Base-by-base conservation (phyloP, 2,797 vertebrate species). In the Iguana delicatissima region DNA sequence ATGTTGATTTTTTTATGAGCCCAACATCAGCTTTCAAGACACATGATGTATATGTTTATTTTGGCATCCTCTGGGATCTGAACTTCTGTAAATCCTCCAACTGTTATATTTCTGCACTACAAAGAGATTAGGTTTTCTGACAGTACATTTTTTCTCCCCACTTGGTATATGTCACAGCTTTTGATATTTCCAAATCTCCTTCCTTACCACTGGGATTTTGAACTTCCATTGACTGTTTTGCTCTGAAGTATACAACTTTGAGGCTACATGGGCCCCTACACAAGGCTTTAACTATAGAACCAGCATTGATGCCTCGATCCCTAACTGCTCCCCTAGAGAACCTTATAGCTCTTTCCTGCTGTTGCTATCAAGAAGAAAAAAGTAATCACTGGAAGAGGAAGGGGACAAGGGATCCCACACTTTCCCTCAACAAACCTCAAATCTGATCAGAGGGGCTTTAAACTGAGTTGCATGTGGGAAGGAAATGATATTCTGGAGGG, bases 31-130 rank as follows among this genome's bases (percentile, higher is more conserved):
- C 95, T 96, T 96, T 97, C 96, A 97, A 95, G 96, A 95, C 14
- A 88, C 93, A 95, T 96, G 97, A 97, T 97, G 95, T 97, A 96
- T 96, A 95, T 96, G 94, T 96, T 97, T 97, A 95, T 97, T 96
- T 97, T 95, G 94, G 93, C 84, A 50, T 96, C 93, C 93, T 92
- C 91, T 96, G 93, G 4, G 95, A 96, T 96, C 91, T 96, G 94
- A 96, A 96, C 95, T 96, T 94, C 93, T 91, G 93, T 96, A 96
- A 96, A 96, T 96, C 95, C 95, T 96, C 96, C 96, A 93, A 96
- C 94, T 93, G 95, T 95, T 96, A 93, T 95, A 96, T 96, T 96
- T 96, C 94, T 96, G 95, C 94, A 94, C 94, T 96, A 96, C 93
- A 94, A 94, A 95, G 94, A 96, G 92, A 96, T 96, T 95, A 95